Percentiles rank a stretch among this genome's conserved stretches.
Evolutionary conservation across 2,888 invertebrate species (phyloP).

Genomic region (Amiota minor): DNA sequence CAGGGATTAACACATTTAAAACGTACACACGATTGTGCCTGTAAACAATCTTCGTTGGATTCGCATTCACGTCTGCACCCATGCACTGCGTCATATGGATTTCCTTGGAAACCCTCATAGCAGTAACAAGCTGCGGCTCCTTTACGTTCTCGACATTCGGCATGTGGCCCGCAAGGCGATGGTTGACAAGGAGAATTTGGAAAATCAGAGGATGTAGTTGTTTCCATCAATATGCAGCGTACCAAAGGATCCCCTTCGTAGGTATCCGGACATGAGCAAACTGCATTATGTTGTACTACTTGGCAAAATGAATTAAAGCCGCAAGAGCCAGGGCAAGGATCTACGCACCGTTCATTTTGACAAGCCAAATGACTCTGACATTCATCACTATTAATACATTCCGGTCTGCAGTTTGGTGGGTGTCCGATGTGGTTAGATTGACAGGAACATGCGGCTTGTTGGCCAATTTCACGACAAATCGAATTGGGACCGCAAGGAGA

Average conservation of each 20-base stretch:
- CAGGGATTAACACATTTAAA: constrained; percentile 91
- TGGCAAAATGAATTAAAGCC: constrained; percentile 86
- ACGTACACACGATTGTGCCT: constrained; percentile 83
- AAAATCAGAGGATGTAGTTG: constrained; percentile 78
- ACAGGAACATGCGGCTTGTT: constrained; percentile 90
- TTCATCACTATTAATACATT: constrained; percentile 86
- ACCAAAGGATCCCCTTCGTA: constrained; percentile 85
- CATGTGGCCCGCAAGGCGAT: constrained; percentile 89
- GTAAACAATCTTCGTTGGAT: constrained; percentile 83
- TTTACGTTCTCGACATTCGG: constrained; percentile 87
- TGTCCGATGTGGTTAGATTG: constrained; percentile 85
- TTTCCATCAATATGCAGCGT: constrained; percentile 74
- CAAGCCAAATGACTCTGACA: constrained; percentile 88
- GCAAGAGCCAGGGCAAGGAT: constrained; percentile 87
- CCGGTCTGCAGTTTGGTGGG: constrained; percentile 89
- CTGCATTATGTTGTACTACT: constrained; percentile 87
- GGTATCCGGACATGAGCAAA: constrained; percentile 87
- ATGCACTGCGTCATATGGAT: constrained; percentile 82
- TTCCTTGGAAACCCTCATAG: constrained; percentile 84
- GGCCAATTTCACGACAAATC: constrained; percentile 85
- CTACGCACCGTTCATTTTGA: constrained; percentile 84
- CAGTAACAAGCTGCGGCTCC: constrained; percentile 90
- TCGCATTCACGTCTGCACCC: constrained; percentile 86
- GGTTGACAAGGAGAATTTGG: constrained; percentile 85
- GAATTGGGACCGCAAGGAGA: constrained; percentile 90